Percentiles rank a stretch among this genome's conserved stretches.
These are phyloP conservation scores for Horisme vitalbata DNA, from an alignment of 2,888 invertebrate genomes.

Conservation along the genomic window DNA sequence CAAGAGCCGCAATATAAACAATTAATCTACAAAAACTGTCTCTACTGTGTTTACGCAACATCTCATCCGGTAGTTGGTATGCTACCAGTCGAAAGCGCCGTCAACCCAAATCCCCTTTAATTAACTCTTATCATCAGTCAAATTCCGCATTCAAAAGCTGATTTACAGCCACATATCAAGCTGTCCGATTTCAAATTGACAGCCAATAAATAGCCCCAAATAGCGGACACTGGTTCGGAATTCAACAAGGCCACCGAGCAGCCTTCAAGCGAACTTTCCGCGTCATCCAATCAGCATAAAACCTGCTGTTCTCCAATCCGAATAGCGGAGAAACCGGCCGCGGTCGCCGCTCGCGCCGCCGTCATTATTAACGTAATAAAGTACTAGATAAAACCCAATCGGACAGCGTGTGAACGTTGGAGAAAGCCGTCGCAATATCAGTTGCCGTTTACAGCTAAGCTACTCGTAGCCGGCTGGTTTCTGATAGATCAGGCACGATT, in stretches of 20 bases:
- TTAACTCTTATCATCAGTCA: conserved; percentile 30
- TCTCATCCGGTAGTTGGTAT: conserved; percentile 8
- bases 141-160: conserved; percentile 36
- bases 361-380: conserved; percentile 77
- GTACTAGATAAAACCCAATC: conserved; percentile 75
- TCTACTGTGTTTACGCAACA: background rate
- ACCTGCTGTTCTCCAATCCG: conserved; percentile 66
- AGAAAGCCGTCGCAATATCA: conserved; percentile 78
- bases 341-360: conserved; percentile 66
- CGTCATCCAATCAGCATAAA: conserved; percentile 74
- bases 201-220: conserved; percentile 62
- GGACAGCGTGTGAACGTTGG: conserved; percentile 80
- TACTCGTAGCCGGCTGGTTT: conserved; percentile 52
- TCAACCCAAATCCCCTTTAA: conserved; percentile 27
- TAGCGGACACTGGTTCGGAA: conserved; percentile 63
- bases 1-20: too few relatives aligned
- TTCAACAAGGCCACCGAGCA: conserved; percentile 74
- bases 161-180: conserved; percentile 51
- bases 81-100: conserved; percentile 18
- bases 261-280: conserved; percentile 69
- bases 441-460: conserved; percentile 58
- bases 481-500: conserved; percentile 50
- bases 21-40: too few relatives aligned
- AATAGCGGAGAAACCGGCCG: conserved; percentile 72
- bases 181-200: conserved; percentile 50